Base-by-base conservation (phyloP, 2,797 vertebrate genomes). In the Melanogrammus aeglefinus region DNA sequence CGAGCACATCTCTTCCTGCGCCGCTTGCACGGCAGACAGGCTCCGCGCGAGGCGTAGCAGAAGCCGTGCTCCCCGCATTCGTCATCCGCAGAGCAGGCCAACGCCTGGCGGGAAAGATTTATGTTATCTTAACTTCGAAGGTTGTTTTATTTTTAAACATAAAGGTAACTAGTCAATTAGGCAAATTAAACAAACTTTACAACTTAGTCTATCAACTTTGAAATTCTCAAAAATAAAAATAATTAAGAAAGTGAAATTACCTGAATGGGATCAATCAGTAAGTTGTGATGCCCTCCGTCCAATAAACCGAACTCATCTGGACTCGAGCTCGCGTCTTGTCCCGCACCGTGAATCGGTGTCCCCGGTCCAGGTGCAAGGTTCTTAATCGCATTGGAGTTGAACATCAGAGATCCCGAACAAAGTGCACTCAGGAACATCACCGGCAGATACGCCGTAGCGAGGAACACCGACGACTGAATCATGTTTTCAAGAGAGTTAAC, bases 341-440 rank as follows among this genome's bases (percentile, higher is more conserved):
- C 75, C 14, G 1, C 66, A 10, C 63, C 75, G 66, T 24, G 57
- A 16, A n/a, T 4, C 21, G 66, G 66, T 0, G 38, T 41, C 57
- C 51, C 84, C 0, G 85, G 74, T 63, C 83, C 87, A 0, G 81
- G 88, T 79, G 88, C 76, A 5, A 71, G 76, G 81, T 90, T 93
- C 87, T 96, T 96, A 83, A 96, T 96, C 41, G 95, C 90, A 79
- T 96, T 96, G 77, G 95, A 95, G 78, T 93, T 94, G 79, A 93
- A 85, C 10, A 91, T 74, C 36, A 80, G 82, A 78, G 87, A 78
- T 57, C 90, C 90, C 27, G 89, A 84, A 74, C 72, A 72, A n/a
- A 74, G 82, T 79, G 35, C 86, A n/a, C 72, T 87, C 63, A 83
- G 69, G 10, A 79, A 81, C 31, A 79, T 84, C 14, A 75, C 29